Conservation (phyloP, 1,140 invertebrate genomes). For the Theocolax elegans region DNA sequence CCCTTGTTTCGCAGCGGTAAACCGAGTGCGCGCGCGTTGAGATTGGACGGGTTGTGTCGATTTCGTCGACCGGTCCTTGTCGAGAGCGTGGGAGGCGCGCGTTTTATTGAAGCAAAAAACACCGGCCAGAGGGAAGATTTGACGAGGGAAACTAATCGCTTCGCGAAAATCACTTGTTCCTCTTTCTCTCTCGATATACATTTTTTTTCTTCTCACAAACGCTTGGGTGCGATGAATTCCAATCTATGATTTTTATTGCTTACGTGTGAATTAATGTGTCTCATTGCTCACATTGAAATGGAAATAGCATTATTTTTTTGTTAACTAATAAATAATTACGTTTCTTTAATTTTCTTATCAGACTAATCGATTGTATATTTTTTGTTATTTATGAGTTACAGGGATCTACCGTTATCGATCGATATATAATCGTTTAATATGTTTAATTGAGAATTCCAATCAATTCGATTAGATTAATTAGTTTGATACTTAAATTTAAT, state of each 20-base stretch:
- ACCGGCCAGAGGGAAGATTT: background rate
- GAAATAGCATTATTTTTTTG: too few species aligned
- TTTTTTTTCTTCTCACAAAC: background rate
- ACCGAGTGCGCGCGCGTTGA: background rate
- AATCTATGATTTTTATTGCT: background rate
- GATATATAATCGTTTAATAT: too few species aligned
- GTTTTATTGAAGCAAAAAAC: slow-evolving; percentile 16
- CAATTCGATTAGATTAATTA: too few species aligned
- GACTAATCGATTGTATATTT: too few species aligned
- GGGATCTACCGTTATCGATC: too few species aligned
- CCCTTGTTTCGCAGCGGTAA: background rate
- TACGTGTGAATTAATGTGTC: background rate
- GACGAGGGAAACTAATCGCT: slow-evolving; percentile 11
- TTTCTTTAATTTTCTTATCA: too few species aligned
- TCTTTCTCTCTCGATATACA: background rate
- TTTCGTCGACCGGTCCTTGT: background rate
- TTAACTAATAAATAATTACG: too few species aligned
- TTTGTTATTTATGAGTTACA: too few species aligned
- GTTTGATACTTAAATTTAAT: too few species aligned
- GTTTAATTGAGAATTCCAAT: too few species aligned
- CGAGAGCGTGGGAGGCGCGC: too few species aligned
- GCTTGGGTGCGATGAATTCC: background rate
- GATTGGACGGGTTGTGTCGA: slow-evolving; percentile 25
- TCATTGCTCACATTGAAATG: background rate
- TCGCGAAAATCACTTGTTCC: slow-evolving; percentile 2